Conservation (phyloP, 2,113 vertebrate genomes). For the Daboia siamensis region DNA sequence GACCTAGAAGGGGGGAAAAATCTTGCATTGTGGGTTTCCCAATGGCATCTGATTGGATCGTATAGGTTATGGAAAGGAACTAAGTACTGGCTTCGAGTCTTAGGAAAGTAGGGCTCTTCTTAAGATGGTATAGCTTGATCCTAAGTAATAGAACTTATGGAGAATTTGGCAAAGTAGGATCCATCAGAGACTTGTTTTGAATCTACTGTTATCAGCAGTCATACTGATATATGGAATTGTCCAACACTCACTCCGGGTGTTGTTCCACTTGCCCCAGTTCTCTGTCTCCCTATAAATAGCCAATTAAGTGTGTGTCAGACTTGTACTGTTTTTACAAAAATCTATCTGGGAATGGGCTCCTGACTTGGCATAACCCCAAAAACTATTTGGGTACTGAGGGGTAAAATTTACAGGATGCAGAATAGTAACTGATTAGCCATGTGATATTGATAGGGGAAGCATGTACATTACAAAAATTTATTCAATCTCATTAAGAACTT, state of each 20-base stretch:
- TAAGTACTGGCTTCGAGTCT: too few species aligned
- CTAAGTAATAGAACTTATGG: too few species aligned
- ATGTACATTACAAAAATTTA: conserved; percentile 44
- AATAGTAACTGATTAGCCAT: conserved; percentile 40
- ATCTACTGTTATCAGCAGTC: background rate
- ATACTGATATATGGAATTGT: background rate
- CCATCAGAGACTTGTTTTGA: background rate
- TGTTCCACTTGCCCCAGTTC: background rate
- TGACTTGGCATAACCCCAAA: conserved; percentile 50
- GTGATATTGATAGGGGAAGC: conserved; percentile 34
- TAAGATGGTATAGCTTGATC: background rate
- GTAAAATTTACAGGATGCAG: conserved; percentile 25
- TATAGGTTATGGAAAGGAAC: background rate
- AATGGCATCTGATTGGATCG: background rate
- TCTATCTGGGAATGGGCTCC: conserved; percentile 34
- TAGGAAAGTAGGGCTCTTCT: background rate
- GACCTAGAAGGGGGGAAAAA: background rate
- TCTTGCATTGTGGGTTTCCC: background rate
- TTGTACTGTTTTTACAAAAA: conserved; percentile 52
- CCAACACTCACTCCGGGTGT: background rate
- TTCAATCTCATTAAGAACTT: conserved; percentile 39
- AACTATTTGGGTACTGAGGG: conserved; percentile 32
- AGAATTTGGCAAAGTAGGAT: background rate
- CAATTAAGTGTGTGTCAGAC: conserved; percentile 56
- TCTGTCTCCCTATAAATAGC: conserved; percentile 35